A percentile compares a stretch with the other conserved stretches of the same genome.
Evolutionary conservation across 2,797 vertebrate genomes (phyloP).

Genomic region (Crenuchus spilurus): DNA sequence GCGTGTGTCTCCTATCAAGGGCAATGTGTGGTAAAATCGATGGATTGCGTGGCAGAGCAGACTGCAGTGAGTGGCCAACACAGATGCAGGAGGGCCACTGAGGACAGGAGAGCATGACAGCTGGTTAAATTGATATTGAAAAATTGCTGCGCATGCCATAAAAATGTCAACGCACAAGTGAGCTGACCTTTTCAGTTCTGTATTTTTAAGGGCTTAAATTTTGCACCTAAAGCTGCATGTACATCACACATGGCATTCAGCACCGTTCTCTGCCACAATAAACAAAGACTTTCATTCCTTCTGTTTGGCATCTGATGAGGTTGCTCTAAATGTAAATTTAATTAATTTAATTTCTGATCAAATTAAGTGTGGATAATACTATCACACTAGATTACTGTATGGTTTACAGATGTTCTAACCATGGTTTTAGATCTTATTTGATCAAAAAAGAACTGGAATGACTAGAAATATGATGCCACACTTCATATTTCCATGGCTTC

Average conservation of each 20-base stretch:
- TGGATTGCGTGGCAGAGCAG: background rate
- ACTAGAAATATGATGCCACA: too few species aligned
- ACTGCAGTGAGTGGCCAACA: slow-evolving; percentile 2
- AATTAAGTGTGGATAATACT: too few species aligned
- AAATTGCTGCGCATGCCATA: slow-evolving; percentile 20
- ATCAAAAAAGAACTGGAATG: too few species aligned
- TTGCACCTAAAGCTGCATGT: slow-evolving; percentile 11
- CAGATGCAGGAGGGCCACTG: background rate
- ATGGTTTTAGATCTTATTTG: too few species aligned
- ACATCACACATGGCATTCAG: background rate
- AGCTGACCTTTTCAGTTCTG: slow-evolving; percentile 41
- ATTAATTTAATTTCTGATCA: too few species aligned
- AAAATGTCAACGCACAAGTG: slow-evolving; percentile 33
- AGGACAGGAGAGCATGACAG: slow-evolving; percentile 33
- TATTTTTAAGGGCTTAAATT: slow-evolving; percentile 22
- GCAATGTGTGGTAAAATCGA: background rate
- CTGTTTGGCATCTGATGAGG: too few species aligned
- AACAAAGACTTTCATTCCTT: too few species aligned
- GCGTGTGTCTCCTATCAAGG: background rate
- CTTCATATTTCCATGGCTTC: too few species aligned
- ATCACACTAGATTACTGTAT: too few species aligned
- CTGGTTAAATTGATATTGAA: slow-evolving; percentile 34
- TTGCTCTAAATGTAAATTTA: too few species aligned
- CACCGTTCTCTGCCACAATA: background rate
- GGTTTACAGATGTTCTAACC: too few species aligned